Percentiles rank a stretch among this genome's conserved stretches.
Conservation (phyloP, 2,888 invertebrate genomes). For the Epiperipatus broadwayi region DNA sequence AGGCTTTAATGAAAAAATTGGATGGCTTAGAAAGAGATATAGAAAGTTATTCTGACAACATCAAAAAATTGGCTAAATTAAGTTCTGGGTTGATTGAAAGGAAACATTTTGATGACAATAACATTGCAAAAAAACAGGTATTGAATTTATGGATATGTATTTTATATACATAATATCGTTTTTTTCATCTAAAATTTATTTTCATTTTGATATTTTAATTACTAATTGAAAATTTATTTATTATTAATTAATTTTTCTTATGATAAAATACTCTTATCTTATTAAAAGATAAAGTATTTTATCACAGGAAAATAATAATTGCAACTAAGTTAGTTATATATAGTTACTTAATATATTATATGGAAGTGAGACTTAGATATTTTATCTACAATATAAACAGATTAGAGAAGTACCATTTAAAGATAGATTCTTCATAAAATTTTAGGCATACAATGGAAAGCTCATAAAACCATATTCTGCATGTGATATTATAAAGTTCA, state of each 20-base stretch:
- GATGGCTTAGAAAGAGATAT: constrained; percentile 65
- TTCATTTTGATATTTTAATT: not conserved
- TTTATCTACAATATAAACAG: too few species aligned
- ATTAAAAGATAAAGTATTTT: too few species aligned
- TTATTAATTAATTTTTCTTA: not conserved
- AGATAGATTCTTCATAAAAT: too few species aligned
- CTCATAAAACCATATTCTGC: too few species aligned
- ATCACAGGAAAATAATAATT: too few species aligned
- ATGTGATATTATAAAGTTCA: too few species aligned
- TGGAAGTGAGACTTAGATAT: too few species aligned
- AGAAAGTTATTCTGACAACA: constrained; percentile 48
- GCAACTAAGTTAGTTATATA: too few species aligned
- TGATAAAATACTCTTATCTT: not conserved
- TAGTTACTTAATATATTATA: too few species aligned
- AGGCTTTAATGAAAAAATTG: constrained; percentile 54
- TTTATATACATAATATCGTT: not conserved
- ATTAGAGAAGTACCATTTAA: too few species aligned
- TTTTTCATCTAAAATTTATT: too few species aligned
- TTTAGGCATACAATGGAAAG: too few species aligned
- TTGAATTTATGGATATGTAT: not conserved
- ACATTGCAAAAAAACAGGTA: constrained; percentile 33
- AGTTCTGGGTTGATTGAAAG: constrained; percentile 47
- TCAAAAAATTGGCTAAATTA: constrained; percentile 47
- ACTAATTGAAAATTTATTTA: not conserved
- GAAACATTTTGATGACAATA: constrained; percentile 57